Percentiles rank a stretch among this genome's conserved stretches.
phyloP scores from a whole-genome alignment of 2,888 invertebrate species.

The Quadriops clusia region DNA sequence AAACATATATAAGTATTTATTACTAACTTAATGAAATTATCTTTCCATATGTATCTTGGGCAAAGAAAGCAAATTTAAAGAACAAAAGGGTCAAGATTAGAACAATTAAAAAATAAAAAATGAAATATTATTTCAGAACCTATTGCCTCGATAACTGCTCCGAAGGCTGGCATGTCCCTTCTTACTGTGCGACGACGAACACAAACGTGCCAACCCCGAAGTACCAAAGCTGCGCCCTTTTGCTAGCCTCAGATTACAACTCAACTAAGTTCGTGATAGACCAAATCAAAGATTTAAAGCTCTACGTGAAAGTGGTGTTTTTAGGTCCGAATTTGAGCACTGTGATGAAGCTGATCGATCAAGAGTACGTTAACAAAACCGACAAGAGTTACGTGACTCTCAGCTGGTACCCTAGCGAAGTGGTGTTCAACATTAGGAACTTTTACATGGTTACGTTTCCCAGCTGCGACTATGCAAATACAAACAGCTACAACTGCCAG shows the following conservation, averaged over 20 bases:
- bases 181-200: constrained; percentile 13
- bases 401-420: constrained; percentile 54
- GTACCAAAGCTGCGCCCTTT: constrained; percentile 35
- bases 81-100: no score
- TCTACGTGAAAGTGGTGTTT: constrained; percentile 59
- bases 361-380: constrained; percentile 22
- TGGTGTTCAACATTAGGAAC: constrained; percentile 40
- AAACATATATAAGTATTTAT: no score
- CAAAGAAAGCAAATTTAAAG: no score
- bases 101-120: no score
- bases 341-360: constrained; percentile 32
- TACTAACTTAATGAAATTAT: no score
- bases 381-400: constrained; percentile 45
- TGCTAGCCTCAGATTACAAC: constrained; percentile 40
- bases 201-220: constrained; percentile 11
- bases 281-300: constrained; percentile 47
- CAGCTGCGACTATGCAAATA: constrained; percentile 42
- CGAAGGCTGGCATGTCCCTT: no score
- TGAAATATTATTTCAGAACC: constrained; percentile 28
- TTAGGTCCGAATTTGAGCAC: constrained; percentile 46
- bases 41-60: no score
- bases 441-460: constrained; percentile 50
- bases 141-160: constrained; percentile 36
- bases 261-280: constrained; percentile 44
- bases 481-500: constrained; percentile 36